Base-by-base conservation (phyloP, 2,797 vertebrate genomes). In the Margarornis squamiger region DNA sequence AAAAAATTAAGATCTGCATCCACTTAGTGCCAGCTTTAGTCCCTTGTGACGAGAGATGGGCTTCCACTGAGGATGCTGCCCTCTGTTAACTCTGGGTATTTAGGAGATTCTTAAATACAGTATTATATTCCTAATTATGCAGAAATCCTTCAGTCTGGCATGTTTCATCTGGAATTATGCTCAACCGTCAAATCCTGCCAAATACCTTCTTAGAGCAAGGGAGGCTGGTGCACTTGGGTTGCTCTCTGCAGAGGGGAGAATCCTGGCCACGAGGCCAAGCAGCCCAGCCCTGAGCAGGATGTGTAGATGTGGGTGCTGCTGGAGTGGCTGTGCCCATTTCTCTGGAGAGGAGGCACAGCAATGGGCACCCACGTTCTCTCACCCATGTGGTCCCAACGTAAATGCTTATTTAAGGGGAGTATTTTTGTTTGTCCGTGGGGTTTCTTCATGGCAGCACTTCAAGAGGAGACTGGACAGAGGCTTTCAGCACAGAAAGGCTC, bases 121-220 rank as follows among this genome's bases (percentile, higher is more conserved):
- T 74, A 73, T 93, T 95, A 88, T 93, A 65, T 57, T 79, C 57
- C 77, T 94, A 95, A 96, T 95, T 87, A 88, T 86, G 73, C 70
- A 86, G 68, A 94, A 92, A 94, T 90, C 72, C 76, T 92, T 89
- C 86, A 77, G 0, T 91, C 91, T 89, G 87, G 80, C 8, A 3
- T 61, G 32, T 93, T 95, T 90, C 70, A 92, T 81, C 82, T 84
- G 88, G 92, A 88, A 88, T 92, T 93, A 93, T 26, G 18, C 57
- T 95, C 26, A 17, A 4, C 30, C 0, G 1, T 85, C 81, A 95
- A 95, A 93, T 95, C 86, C 68, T 92, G 90, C 89, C 78, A 96
- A 93, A 82, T 79, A 52, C 51, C n/a, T 14, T 12, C 82, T 88
- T 66, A 58, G 58, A 78, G 78, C 0, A 0, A 88, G 52, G 59